A percentile compares a stretch with the other conserved stretches of the same genome.
Conservation (phyloP, 2,888 invertebrate genomes). For the Drosophila buzzatii region DNA sequence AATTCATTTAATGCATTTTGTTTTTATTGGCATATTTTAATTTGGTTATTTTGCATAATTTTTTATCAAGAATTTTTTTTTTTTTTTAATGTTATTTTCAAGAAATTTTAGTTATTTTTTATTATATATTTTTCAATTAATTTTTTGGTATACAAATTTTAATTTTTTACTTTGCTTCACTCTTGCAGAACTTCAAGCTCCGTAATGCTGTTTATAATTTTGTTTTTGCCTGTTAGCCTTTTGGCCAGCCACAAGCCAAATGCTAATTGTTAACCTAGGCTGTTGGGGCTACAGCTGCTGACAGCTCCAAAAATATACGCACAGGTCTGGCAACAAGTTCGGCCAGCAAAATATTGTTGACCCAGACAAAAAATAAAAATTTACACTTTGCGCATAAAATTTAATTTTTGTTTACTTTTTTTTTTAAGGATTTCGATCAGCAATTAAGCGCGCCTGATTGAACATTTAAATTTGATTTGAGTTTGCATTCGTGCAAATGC, state of each 20-base stretch:
- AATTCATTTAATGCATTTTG: background rate
- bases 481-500: background rate
- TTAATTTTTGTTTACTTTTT: constrained; percentile 7
- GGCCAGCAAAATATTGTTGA: constrained; percentile 14
- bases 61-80: too few relatives aligned
- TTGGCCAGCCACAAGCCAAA: background rate
- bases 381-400: constrained; percentile 18
- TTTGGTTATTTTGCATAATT: background rate
- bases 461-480: constrained; percentile 15
- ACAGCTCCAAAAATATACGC: background rate
- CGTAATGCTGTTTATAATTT: background rate
- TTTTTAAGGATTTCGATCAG: constrained; percentile 29
- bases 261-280: constrained; percentile 23
- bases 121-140: background rate
- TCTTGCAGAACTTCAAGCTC: background rate
- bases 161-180: background rate
- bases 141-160: background rate
- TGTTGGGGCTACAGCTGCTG: background rate
- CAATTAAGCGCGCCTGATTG: constrained; percentile 40
- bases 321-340: constrained; percentile 46
- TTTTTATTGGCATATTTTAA: background rate
- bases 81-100: too few relatives aligned
- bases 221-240: background rate
- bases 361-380: constrained; percentile 13
- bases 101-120: background rate